A percentile compares a stretch with the other conserved stretches of the same genome.
These are phyloP conservation scores for Zosterops japonicus DNA, from an alignment of 2,113 vertebrate genomes.

Conservation along the genomic window DNA sequence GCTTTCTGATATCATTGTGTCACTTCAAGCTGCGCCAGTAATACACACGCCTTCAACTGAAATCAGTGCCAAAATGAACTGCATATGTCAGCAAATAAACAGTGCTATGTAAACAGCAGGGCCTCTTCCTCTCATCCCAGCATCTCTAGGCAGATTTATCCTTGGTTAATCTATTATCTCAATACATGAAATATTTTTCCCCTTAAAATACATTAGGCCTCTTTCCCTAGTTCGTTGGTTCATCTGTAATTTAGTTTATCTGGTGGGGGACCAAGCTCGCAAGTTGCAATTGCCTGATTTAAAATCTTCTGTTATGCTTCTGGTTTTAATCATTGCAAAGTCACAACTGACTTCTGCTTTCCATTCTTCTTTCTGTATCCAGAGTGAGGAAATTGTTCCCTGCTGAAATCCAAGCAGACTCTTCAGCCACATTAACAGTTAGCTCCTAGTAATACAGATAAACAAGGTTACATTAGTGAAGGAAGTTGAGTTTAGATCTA, in stretches of 20 bases:
- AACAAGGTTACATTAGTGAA: neutral
- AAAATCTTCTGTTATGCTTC: neutral
- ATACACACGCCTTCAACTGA: slow-evolving; percentile 39
- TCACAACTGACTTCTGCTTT: neutral
- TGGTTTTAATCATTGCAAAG: neutral
- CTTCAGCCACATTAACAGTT: neutral
- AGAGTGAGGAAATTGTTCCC: neutral
- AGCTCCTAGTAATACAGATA: neutral
- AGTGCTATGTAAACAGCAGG: slow-evolving; percentile 52
- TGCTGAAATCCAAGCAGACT: neutral
- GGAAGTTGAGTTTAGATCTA: neutral
- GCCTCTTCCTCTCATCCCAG: slow-evolving; percentile 28
- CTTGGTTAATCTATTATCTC: neutral
- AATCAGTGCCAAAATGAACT: slow-evolving; percentile 64
- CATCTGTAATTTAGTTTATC: neutral
- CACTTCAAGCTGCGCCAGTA: slow-evolving; percentile 55
- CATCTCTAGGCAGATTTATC: slow-evolving; percentile 9
- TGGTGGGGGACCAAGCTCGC: neutral
- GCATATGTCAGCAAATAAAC: slow-evolving; percentile 60
- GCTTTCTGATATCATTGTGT: slow-evolving; percentile 59
- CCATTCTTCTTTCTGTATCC: neutral
- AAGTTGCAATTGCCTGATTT: neutral
- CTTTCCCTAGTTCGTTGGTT: neutral
- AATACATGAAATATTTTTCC: neutral
- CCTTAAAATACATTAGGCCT: neutral